A percentile compares a stretch with the other conserved stretches of the same genome.
phyloP scores from a whole-genome alignment of 2,113 vertebrate species.

The Psettodes erumei region DNA sequence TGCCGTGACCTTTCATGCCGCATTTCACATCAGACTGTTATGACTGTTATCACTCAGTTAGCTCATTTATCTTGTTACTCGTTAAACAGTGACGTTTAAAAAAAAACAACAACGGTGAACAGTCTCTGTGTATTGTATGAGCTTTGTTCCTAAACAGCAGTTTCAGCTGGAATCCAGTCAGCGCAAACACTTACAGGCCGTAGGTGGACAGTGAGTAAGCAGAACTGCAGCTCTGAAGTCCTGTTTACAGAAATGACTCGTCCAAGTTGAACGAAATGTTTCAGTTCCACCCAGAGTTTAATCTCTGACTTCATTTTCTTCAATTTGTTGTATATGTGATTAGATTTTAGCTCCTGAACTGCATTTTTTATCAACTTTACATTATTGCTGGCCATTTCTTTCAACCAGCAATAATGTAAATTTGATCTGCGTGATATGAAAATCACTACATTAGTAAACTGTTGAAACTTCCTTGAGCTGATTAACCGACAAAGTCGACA shows the following conservation, averaged over 20 bases:
- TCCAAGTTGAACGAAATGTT: not conserved
- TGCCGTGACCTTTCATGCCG: constrained; percentile 50
- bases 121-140: not conserved
- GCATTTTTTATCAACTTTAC: not conserved
- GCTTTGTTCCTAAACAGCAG: constrained; percentile 6
- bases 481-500: not conserved
- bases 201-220: constrained; percentile 35
- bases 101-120: not conserved
- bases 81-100: constrained; percentile 7
- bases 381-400: not conserved
- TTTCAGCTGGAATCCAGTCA: constrained; percentile 20
- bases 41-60: constrained; percentile 41
- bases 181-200: not conserved
- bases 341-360: not conserved
- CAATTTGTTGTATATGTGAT: not conserved
- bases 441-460: not conserved
- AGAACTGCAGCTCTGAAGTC: constrained; percentile 19
- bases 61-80: constrained; percentile 42
- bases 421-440: not conserved
- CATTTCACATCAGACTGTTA: constrained; percentile 47
- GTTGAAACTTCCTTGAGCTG: not conserved
- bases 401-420: too few species aligned
- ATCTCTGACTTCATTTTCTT: not conserved
- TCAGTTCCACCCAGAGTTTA: not conserved
- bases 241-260: too few species aligned